Evolutionary conservation across 2,888 invertebrate genomes (phyloP).

Genomic region (Drosophila lacicola): DNA sequence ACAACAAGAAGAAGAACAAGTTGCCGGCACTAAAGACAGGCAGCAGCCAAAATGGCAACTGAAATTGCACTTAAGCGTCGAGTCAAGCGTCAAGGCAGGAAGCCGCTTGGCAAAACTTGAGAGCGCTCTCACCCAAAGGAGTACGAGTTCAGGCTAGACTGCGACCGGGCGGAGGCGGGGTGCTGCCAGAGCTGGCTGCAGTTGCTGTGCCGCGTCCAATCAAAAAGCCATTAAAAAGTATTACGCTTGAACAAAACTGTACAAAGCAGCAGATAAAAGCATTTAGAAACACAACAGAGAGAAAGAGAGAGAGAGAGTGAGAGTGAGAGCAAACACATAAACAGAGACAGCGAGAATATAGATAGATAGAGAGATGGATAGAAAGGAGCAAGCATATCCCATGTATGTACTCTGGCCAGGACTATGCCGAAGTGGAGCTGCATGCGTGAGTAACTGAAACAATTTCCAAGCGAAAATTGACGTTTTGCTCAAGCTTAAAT

Average conservation of each 20-base stretch:
- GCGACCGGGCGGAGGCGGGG: background rate
- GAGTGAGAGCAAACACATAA: background rate
- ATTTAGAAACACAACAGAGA: conserved; percentile 27
- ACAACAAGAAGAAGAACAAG: conserved; percentile 9
- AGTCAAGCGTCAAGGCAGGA: conserved; percentile 74
- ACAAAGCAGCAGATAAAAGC: conserved; percentile 76
- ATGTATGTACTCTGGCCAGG: background rate
- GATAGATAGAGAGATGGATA: background rate
- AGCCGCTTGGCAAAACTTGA: conserved; percentile 69
- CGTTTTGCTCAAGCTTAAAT: conserved; percentile 19
- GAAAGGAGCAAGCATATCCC: conserved; percentile 3
- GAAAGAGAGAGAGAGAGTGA: conserved; percentile 13
- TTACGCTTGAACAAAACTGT: conserved; percentile 83
- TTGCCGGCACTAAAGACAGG: conserved; percentile 4
- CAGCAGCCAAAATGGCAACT: conserved; percentile 70
- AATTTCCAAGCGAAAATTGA: conserved; percentile 52
- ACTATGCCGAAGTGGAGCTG: conserved; percentile 5
- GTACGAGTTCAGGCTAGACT: conserved; percentile 7
- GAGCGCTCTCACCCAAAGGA: conserved; percentile 39
- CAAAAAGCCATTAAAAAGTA: conserved; percentile 85
- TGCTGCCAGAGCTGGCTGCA: conserved; percentile 28
- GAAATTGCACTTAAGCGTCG: conserved; percentile 75
- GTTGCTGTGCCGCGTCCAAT: conserved; percentile 74
- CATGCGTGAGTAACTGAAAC: conserved; percentile 58
- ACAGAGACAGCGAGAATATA: background rate